phyloP scores from a whole-genome alignment of 2,888 invertebrate genomes.

The Myathropa florea region DNA sequence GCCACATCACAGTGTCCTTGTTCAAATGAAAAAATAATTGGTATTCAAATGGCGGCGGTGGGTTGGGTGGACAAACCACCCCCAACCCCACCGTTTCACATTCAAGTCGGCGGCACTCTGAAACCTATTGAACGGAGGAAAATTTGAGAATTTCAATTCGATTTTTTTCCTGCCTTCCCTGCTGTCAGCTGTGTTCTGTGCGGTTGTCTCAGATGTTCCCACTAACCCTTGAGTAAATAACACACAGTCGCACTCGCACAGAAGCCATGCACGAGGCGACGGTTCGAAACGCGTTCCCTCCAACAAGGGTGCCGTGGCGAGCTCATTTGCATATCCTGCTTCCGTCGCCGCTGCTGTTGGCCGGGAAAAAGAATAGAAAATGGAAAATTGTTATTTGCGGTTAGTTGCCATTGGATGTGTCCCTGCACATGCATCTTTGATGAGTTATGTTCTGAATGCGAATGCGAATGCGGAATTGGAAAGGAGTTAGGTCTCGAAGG shows the following conservation, averaged over 20 bases:
- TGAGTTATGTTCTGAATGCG: slow-evolving; percentile 59
- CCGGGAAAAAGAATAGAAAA: slow-evolving; percentile 60
- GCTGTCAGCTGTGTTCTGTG: slow-evolving; percentile 49
- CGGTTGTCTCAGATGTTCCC: slow-evolving; percentile 61
- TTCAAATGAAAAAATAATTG: slow-evolving; percentile 47
- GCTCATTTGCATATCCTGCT: slow-evolving; percentile 66
- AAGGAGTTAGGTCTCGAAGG: slow-evolving; percentile 52
- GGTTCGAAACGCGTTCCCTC: neutral
- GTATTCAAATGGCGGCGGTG: slow-evolving; percentile 45
- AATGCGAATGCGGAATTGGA: slow-evolving; percentile 55
- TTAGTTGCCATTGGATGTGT: slow-evolving; percentile 70
- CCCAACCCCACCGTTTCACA: neutral
- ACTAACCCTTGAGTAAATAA: slow-evolving; percentile 68
- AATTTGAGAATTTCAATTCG: slow-evolving; percentile 65
- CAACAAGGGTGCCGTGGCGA: neutral
- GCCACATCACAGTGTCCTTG: slow-evolving; percentile 24
- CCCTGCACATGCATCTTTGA: slow-evolving; percentile 71
- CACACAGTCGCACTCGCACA: slow-evolving; percentile 18
- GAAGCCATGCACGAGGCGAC: neutral
- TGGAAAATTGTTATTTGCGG: slow-evolving; percentile 71
- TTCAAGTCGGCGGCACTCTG: slow-evolving; percentile 9
- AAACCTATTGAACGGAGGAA: slow-evolving; percentile 60
- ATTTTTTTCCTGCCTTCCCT: slow-evolving; percentile 12
- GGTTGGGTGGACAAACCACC: neutral
- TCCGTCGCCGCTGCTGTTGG: neutral